Conservation (phyloP, 1,140 invertebrate species). For the Drosophila tsacasi region DNA sequence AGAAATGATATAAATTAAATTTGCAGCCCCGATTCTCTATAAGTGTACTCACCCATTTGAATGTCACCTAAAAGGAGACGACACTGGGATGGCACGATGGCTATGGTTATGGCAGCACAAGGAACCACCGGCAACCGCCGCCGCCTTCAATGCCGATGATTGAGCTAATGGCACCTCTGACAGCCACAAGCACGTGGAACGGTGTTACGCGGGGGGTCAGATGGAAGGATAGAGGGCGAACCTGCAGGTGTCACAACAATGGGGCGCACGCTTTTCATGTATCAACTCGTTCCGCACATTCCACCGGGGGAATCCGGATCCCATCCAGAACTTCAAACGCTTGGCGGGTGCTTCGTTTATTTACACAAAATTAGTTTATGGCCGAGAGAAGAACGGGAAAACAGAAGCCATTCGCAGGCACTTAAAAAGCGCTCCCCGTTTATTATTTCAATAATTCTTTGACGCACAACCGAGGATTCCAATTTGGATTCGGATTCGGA, state of each 20-base stretch:
- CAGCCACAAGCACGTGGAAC: conserved; percentile 24
- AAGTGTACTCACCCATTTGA: conserved; percentile 13
- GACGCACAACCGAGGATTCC: conserved; percentile 52
- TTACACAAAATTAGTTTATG: conserved; percentile 79
- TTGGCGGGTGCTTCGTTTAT: conserved; percentile 62
- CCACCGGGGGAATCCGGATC: conserved; percentile 44
- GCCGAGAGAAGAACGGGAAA: conserved; percentile 22
- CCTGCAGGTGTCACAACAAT: conserved; percentile 66
- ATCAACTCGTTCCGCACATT: conserved; percentile 17
- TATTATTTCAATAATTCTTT: conserved; percentile 82
- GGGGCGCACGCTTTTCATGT: conserved; percentile 29
- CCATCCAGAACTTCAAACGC: conserved; percentile 71
- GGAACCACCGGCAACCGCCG: conserved; percentile 10
- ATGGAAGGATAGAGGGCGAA: background rate
- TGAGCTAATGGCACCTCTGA: conserved; percentile 55
- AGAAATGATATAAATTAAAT: background rate
- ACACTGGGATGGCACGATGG: background rate
- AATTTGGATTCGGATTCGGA: background rate
- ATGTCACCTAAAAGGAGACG: conserved; percentile 12
- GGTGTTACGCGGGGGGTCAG: background rate
- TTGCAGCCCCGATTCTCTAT: background rate
- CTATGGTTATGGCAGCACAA: conserved; percentile 12
- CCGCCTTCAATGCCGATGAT: conserved; percentile 40
- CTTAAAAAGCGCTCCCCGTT: conserved; percentile 74
- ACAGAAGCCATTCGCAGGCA: conserved; percentile 57